These are phyloP conservation scores for Bombycilla garrulus DNA, from an alignment of 2,113 vertebrate species.

Conservation along the genomic window DNA sequence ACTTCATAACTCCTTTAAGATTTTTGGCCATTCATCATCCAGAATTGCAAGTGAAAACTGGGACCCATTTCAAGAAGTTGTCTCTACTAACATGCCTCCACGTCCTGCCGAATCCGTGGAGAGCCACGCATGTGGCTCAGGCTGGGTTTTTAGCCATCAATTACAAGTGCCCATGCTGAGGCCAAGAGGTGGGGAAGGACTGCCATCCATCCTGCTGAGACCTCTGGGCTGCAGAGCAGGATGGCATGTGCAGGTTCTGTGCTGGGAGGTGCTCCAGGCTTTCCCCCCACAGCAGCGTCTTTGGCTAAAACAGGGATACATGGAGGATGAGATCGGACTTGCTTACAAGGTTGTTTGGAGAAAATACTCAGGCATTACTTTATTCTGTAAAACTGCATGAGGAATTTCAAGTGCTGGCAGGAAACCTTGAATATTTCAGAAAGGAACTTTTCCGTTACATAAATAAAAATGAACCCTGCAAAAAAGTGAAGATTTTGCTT, in stretches of 20 bases:
- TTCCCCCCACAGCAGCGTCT: fast-evolving
- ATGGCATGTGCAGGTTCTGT: fast-evolving
- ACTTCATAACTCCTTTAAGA: neutral
- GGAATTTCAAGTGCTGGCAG: neutral
- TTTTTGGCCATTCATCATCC: conserved; percentile 6
- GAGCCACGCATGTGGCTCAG: neutral
- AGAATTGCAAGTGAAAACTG: neutral
- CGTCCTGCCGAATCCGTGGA: neutral
- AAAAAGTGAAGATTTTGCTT: neutral
- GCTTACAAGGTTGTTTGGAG: neutral
- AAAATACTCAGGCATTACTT: neutral
- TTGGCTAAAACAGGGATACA: neutral
- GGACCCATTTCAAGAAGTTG: conserved; percentile 1
- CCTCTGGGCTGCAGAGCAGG: neutral
- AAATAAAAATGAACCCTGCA: neutral
- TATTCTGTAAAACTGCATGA: neutral
- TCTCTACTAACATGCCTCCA: neutral
- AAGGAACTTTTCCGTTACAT: neutral
- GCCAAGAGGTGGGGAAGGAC: neutral
- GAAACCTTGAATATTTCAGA: neutral
- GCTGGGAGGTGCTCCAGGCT: neutral
- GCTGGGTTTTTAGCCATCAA: neutral
- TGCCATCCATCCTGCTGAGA: neutral
- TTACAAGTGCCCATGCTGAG: fast-evolving
- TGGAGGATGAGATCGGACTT: neutral